Conservation (phyloP, 2,113 vertebrate species). For the Pseudorectes ferrugineus region DNA sequence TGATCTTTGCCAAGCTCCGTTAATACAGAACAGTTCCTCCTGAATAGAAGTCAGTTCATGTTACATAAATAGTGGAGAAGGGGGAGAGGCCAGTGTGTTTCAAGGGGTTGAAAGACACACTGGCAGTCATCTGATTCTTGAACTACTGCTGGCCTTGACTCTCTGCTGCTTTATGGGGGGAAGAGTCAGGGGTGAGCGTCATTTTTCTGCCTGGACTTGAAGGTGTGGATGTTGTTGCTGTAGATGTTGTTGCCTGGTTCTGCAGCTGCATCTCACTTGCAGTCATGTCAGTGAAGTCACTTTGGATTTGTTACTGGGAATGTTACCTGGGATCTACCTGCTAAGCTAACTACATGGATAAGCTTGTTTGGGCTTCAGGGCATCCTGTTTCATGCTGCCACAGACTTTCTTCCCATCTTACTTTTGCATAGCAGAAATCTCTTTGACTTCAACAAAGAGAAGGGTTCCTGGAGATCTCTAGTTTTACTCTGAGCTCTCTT, state of each 20-base stretch:
- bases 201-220: neutral
- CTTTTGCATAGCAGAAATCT: neutral
- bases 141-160: neutral
- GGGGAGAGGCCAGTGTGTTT: neutral
- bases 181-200: neutral
- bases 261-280: neutral
- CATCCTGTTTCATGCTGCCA: neutral
- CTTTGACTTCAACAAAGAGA: neutral
- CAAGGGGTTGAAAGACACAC: neutral
- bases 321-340: neutral
- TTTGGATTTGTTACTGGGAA: neutral
- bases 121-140: neutral
- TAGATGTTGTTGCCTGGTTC: neutral
- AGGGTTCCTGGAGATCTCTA: neutral
- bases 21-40: neutral
- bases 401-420: neutral
- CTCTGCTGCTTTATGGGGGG: neutral
- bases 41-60: neutral
- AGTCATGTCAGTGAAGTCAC: neutral
- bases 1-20: conserved; percentile 52
- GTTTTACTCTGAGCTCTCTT: neutral
- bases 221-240: neutral
- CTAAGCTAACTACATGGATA: neutral
- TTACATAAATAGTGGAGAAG: neutral
- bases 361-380: neutral